These are phyloP conservation scores for Macaca nemestrina DNA, from an alignment of 2,113 vertebrate genomes.

Conservation along the genomic window DNA sequence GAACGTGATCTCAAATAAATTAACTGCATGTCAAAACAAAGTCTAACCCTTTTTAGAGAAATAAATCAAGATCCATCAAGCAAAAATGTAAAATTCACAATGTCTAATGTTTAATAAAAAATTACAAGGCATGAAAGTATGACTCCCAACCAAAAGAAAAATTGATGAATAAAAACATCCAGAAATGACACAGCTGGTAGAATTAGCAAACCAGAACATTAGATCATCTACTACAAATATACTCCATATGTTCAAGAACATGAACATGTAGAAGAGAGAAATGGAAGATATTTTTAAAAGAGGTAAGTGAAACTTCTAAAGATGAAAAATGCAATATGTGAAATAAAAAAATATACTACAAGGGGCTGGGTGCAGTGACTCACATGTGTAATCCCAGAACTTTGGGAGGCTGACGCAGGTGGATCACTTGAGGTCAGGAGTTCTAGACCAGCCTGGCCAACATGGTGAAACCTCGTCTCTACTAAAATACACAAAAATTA, in stretches of 20 bases:
- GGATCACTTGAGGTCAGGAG: no score
- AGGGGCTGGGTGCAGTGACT: not conserved
- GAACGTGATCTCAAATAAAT: not conserved
- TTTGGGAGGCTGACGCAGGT: no score
- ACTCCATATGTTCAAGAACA: not conserved
- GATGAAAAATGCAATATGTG: not conserved
- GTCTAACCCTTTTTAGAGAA: slow-evolving; percentile 19
- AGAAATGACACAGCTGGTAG: not conserved
- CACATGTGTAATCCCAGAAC: no score
- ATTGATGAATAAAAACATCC: not conserved
- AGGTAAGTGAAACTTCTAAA: not conserved
- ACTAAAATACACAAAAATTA: no score
- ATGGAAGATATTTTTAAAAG: not conserved
- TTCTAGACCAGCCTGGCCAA: no score
- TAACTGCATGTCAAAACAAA: not conserved
- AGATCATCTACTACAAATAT: not conserved
- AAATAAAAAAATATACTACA: not conserved
- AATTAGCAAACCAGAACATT: not conserved
- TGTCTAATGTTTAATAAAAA: not conserved
- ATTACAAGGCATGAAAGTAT: not conserved
- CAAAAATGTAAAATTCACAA: not conserved
- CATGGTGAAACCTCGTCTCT: no score
- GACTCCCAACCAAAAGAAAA: slow-evolving; percentile 12
- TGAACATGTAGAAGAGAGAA: not conserved
- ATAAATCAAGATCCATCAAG: not conserved